These are phyloP conservation scores for Malaclemys terrapin DNA, from an alignment of 2,113 vertebrate genomes.

Conservation along the genomic window DNA sequence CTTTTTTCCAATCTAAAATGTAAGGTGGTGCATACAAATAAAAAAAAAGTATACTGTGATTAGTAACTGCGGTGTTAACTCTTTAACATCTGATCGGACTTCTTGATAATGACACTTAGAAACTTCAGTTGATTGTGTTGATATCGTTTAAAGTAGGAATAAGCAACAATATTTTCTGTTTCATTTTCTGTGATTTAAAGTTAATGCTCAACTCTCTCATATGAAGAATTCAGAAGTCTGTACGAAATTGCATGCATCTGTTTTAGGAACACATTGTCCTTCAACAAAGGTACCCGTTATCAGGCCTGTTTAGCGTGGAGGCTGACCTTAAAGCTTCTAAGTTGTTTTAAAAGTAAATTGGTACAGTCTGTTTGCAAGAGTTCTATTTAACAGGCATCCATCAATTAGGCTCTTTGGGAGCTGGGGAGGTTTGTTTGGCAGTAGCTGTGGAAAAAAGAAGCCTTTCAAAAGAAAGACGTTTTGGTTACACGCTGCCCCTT, in stretches of 20 bases:
- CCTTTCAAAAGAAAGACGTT: background rate
- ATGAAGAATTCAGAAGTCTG: background rate
- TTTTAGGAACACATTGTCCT: accelerated
- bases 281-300: background rate
- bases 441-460: accelerated
- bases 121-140: accelerated
- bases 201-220: background rate
- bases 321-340: background rate
- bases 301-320: accelerated
- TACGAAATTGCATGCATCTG: background rate
- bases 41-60: accelerated
- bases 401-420: background rate
- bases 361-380: background rate
- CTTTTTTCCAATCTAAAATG: accelerated
- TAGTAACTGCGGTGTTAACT: background rate
- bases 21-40: background rate
- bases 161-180: background rate
- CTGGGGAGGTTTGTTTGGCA: background rate
- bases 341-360: background rate
- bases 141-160: background rate
- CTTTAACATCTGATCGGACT: accelerated
- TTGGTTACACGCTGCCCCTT: accelerated
- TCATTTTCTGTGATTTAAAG: background rate
- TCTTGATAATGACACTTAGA: background rate
- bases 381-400: accelerated